Percentiles rank a stretch among this genome's conserved stretches.
Conservation (phyloP, 1,140 invertebrate species). For the Tenebrio molitor region DNA sequence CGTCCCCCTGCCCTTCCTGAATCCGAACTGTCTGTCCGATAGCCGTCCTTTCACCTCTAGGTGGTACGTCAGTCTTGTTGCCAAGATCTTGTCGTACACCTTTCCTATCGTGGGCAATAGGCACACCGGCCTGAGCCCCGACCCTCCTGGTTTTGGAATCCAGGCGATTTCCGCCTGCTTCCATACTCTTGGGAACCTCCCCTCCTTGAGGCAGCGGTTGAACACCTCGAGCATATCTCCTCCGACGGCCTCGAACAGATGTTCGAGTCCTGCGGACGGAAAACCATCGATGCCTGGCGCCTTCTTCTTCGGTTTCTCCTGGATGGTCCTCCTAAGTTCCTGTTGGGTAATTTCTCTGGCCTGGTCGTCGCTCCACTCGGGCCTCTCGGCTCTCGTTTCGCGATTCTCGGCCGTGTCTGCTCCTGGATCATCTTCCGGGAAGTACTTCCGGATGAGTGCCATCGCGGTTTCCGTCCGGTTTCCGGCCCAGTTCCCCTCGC, state of each 20-base stretch:
- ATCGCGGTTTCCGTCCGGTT: not conserved
- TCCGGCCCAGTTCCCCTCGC: not conserved
- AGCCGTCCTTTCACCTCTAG: not conserved
- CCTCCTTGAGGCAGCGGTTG: slow-evolving; percentile 37
- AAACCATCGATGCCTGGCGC: not conserved
- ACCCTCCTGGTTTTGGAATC: slow-evolving; percentile 36
- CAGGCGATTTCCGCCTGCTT: slow-evolving; percentile 37
- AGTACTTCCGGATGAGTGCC: slow-evolving; percentile 3
- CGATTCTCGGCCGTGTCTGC: no score
- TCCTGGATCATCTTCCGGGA: no score
- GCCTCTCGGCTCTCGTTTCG: not conserved
- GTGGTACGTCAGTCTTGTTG: slow-evolving; percentile 34
- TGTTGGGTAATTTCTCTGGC: no score
- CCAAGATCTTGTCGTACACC: slow-evolving; percentile 55
- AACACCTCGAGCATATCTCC: slow-evolving; percentile 3
- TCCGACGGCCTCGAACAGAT: not conserved
- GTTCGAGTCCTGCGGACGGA: not conserved
- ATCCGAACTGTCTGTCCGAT: slow-evolving; percentile 31
- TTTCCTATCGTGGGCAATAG: slow-evolving; percentile 59
- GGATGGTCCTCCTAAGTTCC: no score
- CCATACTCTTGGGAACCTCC: slow-evolving; percentile 39
- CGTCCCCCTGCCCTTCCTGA: slow-evolving; percentile 28
- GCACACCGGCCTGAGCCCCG: slow-evolving; percentile 55
- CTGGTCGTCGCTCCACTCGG: not conserved
- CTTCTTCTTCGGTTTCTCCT: not conserved